Conservation (phyloP, 2,113 vertebrate species). For the Tretioscincus oriximinensis region DNA sequence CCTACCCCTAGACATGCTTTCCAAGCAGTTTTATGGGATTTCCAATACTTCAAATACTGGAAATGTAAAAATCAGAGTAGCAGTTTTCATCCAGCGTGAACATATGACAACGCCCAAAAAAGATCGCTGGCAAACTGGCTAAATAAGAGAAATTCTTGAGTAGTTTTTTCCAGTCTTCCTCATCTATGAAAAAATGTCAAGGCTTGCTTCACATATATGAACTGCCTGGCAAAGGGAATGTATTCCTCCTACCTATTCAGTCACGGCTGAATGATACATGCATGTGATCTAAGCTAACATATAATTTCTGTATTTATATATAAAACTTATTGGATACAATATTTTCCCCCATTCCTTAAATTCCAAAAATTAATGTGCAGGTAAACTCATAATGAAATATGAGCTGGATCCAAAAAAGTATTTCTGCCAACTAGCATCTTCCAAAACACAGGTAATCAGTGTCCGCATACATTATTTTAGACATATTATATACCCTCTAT, state of each 20-base stretch:
- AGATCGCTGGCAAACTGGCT: background rate
- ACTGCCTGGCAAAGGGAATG: background rate
- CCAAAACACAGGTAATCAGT: background rate
- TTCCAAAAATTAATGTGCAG: background rate
- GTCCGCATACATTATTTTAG: background rate
- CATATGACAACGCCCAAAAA: no score
- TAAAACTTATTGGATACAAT: background rate
- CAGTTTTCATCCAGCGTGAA: no score
- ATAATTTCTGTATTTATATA: background rate
- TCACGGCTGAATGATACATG: background rate
- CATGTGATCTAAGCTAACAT: background rate
- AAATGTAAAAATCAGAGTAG: no score
- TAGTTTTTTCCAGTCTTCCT: background rate
- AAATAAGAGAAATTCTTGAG: background rate
- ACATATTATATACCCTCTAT: no score
- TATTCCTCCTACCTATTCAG: background rate
- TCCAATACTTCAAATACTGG: no score
- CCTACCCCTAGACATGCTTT: no score
- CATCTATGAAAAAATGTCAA: background rate
- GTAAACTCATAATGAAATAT: background rate
- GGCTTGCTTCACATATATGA: no score
- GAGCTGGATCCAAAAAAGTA: background rate
- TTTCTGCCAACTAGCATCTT: background rate
- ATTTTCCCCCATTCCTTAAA: background rate
- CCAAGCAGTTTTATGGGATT: no score